Conservation (phyloP, 2,113 vertebrate species). For the Xenopus laevis region DNA sequence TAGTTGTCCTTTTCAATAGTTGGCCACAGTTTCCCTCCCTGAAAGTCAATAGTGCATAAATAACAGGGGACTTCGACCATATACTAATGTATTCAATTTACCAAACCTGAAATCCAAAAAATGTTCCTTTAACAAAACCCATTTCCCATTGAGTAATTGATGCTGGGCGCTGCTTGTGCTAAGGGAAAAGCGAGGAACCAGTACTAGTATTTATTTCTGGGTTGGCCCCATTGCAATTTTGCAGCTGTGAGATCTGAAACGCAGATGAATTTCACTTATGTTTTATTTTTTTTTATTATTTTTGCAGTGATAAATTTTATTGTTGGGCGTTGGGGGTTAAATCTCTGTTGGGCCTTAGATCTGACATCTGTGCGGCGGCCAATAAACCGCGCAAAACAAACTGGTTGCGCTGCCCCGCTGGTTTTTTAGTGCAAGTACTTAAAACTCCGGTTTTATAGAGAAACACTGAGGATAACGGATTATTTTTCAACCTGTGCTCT, state of each 20-base stretch:
- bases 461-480: neutral
- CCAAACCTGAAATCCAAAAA: no score
- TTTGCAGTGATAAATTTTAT: neutral
- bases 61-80: no score
- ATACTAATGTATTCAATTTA: no score
- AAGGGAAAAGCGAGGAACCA: no score
- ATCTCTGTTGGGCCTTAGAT: slow-evolving; percentile 14
- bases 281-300: neutral
- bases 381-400: slow-evolving; percentile 36
- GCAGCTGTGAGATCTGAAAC: neutral
- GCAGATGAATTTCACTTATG: neutral
- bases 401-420: slow-evolving; percentile 34
- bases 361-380: slow-evolving; percentile 32
- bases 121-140: no score
- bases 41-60: no score
- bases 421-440: slow-evolving; percentile 37
- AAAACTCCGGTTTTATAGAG: slow-evolving; percentile 19
- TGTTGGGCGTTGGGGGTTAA: no score
- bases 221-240: neutral
- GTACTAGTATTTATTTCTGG: no score
- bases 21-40: no score
- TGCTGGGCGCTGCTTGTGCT: no score
- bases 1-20: no score
- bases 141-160: no score
- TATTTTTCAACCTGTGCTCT: neutral